Evolutionary conservation across 1,140 invertebrate genomes (phyloP).

Genomic region (Drosophila nikananu): DNA sequence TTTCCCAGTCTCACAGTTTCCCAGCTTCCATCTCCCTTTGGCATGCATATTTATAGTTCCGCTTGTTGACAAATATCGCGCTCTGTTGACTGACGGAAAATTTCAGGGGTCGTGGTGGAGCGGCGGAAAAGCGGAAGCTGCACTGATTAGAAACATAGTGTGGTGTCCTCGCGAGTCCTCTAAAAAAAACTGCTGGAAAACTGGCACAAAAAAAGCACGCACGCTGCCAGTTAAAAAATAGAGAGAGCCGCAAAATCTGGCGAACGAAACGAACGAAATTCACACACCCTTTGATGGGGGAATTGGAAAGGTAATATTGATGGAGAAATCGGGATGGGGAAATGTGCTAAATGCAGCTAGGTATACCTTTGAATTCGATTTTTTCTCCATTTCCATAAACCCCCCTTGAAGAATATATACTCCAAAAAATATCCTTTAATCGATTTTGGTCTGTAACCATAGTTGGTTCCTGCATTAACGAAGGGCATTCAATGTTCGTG

Average conservation of each 20-base stretch:
- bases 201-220: conserved; percentile 23
- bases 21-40: conserved; percentile 4
- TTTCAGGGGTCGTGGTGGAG: conserved; percentile 8
- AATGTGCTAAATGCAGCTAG: too few relatives aligned
- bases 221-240: conserved; percentile 20
- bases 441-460: too few relatives aligned
- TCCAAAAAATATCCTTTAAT: too few relatives aligned
- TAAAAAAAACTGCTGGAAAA: conserved; percentile 28
- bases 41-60: conserved; percentile 82
- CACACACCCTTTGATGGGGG: not conserved
- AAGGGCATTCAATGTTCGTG: not conserved
- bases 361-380: too few relatives aligned
- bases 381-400: not conserved
- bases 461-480: too few relatives aligned
- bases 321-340: too few relatives aligned
- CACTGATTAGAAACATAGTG: conserved; percentile 81
- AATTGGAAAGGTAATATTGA: not conserved
- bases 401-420: not conserved
- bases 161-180: conserved; percentile 37
- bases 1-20: conserved; percentile 4
- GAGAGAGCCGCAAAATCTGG: not conserved
- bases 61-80: conserved; percentile 81
- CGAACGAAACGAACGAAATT: not conserved
- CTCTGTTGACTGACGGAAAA: conserved; percentile 68
- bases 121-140: conserved; percentile 59